Evolutionary conservation across 2,113 vertebrate species (phyloP), one percentile per base, ranked within the genome.

Genomic region (Cololabis saira): DNA sequence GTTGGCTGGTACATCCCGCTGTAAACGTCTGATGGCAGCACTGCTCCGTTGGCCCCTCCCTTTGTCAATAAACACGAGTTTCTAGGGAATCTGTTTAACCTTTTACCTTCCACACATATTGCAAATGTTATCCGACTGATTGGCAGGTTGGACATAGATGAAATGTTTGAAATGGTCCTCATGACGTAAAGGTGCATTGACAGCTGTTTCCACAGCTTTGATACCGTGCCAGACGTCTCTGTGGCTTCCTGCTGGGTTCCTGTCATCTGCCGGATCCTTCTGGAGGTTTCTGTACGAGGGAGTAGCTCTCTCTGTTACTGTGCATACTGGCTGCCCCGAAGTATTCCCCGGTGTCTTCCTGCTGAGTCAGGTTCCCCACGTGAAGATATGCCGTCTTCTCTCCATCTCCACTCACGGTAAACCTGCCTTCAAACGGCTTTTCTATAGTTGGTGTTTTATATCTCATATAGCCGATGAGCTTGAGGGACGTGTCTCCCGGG

Each of bases 281-380:
- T 40, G 15, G n/a, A 47, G 53, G 67, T 87, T 90, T 85, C 78
- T 87, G 86, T 80, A 68, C 2, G 58, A 66, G 51, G 44, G 43
- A 8, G 4, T 66, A 51, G 21, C 22, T 16, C 13, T 75, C 11
- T 83, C 58, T 45, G 50, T 15, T 18, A 73, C 85, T 82, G 90
- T 90, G 86, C 13, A 42, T 56, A 62, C 78, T 42, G 1, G 80
- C 83, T 50, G 90, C 87, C 59, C 85, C 90, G 51, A 90, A 89
- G 78, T 92, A 91, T 27, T 72, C 79, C 30, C 72, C 80, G 0
- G 50, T 80, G 61, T 92, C 83, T 47, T 78, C 68, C 5, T 54
- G 27, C 15, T 53, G 33, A 8, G 1, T 68, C 18, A 21, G 48
- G 4, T 48, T 80, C 3, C 45, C 16, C 11, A 90, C 47, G 1